phyloP scores from a whole-genome alignment of 2,797 vertebrate genomes.

The Gadopsis marmoratus region DNA sequence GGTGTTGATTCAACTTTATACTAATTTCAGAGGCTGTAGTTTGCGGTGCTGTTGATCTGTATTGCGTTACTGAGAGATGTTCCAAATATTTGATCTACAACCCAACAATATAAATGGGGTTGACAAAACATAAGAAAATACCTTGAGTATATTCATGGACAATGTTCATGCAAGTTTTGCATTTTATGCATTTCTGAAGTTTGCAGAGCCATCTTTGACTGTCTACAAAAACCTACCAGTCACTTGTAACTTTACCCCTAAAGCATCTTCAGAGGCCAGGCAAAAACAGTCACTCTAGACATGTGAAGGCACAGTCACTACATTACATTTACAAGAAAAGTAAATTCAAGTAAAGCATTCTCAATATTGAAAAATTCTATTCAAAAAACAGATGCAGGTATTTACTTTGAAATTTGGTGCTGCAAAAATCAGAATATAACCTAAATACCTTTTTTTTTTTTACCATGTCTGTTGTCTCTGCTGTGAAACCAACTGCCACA shows the following conservation, averaged over 20 bases:
- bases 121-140: background rate
- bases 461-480: slow-evolving; percentile 41
- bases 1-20: background rate
- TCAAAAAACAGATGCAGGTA: background rate
- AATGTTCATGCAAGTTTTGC: background rate
- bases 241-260: slow-evolving; percentile 9
- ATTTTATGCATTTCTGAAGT: background rate
- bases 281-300: slow-evolving; percentile 16
- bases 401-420: background rate
- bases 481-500: slow-evolving; percentile 25
- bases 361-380: background rate
- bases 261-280: background rate
- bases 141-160: background rate
- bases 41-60: background rate
- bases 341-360: background rate
- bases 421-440: slow-evolving; percentile 16
- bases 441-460: slow-evolving; percentile 63
- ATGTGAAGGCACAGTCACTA: background rate
- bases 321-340: background rate
- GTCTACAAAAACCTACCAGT: background rate
- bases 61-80: background rate
- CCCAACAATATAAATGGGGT: background rate
- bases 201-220: background rate
- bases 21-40: background rate
- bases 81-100: background rate